Evolutionary conservation across 2,797 vertebrate genomes (phyloP), one percentile per base, ranked within the genome.

Genomic region (Esox lucius): DNA sequence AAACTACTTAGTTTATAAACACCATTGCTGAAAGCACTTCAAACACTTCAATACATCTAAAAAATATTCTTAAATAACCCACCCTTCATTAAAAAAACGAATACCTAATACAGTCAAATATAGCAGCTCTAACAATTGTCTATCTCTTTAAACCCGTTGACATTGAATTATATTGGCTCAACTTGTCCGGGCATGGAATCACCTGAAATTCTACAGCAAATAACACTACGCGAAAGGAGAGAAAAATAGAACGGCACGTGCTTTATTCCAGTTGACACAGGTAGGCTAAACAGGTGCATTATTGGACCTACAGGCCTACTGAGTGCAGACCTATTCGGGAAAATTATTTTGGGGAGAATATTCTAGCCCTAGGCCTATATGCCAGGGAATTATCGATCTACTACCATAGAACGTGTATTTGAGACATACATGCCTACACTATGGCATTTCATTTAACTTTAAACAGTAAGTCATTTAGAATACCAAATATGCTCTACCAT

Each of bases 161-260:
- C 65, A 70, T 39, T 5, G 5, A 61, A 22, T 70, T 13, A 39
- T 39, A 68, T 68, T n/a, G 22, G 11, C 5, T 68, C 69, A 46
- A 78, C 87, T 85, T 28, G 89, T 73, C 85, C 22, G 78, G 70
- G 17, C 87, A 68, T 85, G 87, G 81, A 67, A 48, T 88, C 81
- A 88, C 84, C 81, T 85, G 79, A 76, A 78, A 46, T 19, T 31
- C 48, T 12, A 8, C 53, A 56, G n/a, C 87, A 17, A 75, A 62
- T 56, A 62, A 61, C 56, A 56, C 33, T 39, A 26, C 49, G 19
- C 49, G 53, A 33, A 46, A n/a, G 24, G 26, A 11, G 22, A 5
- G 1, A 2, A 53, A 39, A 39, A 17, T 67, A 4, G 31, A 33
- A 16, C 6, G 6, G 19, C 48, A 74, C 48, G 19, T 24, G 31